Evolutionary conservation across 2,113 vertebrate genomes (phyloP).

Genomic region (Numenius arquata): DNA sequence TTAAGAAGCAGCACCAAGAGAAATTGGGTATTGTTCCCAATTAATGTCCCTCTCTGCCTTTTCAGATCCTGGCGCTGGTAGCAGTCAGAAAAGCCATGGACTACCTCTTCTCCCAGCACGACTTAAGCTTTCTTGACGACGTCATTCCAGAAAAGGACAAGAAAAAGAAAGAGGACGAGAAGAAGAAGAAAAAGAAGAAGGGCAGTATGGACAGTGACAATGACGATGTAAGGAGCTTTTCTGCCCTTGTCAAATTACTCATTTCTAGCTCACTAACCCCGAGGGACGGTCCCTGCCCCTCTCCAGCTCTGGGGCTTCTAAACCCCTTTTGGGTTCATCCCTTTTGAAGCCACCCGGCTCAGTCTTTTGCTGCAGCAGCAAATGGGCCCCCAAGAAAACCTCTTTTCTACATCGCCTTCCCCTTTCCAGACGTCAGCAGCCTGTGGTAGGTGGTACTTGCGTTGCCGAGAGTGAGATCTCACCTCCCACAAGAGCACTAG

Average conservation of each 20-base stretch:
- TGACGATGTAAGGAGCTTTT: slow-evolving; percentile 86
- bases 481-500: neutral
- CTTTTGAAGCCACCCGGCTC: neutral
- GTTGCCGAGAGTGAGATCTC: neutral
- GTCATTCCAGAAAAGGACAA: slow-evolving; percentile 99
- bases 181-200: slow-evolving; percentile 94
- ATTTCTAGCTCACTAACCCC: neutral
- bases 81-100: slow-evolving; percentile 97
- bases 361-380: neutral
- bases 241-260: neutral
- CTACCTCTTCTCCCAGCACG: slow-evolving; percentile 95
- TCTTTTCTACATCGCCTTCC: neutral
- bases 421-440: neutral
- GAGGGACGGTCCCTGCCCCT: fast-evolving
- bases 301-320: neutral
- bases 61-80: slow-evolving; percentile 95
- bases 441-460: neutral
- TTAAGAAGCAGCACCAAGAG: neutral
- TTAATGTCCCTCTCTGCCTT: neutral
- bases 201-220: slow-evolving; percentile 90
- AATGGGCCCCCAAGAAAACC: neutral
- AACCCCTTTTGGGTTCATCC: neutral
- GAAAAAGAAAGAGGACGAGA: slow-evolving; percentile 98
- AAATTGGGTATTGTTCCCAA: neutral
- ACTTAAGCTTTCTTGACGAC: slow-evolving; percentile 95